Percentiles rank a stretch among this genome's conserved stretches.
phyloP scores from a whole-genome alignment of 2,888 invertebrate species.

The Amphipoea oculea region DNA sequence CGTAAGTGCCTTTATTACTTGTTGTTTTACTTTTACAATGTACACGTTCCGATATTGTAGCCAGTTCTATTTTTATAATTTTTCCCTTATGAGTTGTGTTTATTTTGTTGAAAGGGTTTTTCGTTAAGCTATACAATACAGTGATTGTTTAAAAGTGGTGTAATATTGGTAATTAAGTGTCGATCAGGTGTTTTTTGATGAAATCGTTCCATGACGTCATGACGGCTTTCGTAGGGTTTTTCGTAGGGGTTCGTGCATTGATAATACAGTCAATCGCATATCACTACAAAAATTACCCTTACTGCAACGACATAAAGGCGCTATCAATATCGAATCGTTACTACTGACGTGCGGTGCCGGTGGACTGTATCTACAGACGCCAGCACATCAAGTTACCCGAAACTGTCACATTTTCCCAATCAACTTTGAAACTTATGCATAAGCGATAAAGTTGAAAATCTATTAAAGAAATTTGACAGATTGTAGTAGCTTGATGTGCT shows the following conservation, averaged over 20 bases:
- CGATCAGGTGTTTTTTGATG: neutral
- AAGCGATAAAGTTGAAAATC: too few species aligned
- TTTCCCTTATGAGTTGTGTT: neutral
- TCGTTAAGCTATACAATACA: neutral
- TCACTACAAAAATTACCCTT: neutral
- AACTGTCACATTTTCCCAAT: too few species aligned
- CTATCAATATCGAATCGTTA: neutral
- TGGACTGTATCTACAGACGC: neutral
- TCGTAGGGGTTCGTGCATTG: neutral
- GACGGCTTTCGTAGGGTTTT: neutral
- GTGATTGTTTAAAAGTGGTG: slow-evolving; percentile 4
- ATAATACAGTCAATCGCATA: neutral
- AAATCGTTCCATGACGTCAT: neutral
- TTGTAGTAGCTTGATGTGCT: too few species aligned
- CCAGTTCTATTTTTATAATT: slow-evolving; percentile 31
- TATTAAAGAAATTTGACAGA: too few species aligned
- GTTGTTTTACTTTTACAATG: neutral
- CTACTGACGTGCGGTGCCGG: neutral
- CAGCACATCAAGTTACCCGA: too few species aligned
- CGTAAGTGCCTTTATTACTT: slow-evolving; percentile 70
- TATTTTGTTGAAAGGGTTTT: slow-evolving; percentile 24
- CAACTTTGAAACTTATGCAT: too few species aligned
- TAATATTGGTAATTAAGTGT: neutral
- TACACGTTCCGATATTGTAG: neutral
- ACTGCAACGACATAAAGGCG: neutral